Conservation (phyloP, 2,888 invertebrate genomes). For the Trichacis sp. region DNA sequence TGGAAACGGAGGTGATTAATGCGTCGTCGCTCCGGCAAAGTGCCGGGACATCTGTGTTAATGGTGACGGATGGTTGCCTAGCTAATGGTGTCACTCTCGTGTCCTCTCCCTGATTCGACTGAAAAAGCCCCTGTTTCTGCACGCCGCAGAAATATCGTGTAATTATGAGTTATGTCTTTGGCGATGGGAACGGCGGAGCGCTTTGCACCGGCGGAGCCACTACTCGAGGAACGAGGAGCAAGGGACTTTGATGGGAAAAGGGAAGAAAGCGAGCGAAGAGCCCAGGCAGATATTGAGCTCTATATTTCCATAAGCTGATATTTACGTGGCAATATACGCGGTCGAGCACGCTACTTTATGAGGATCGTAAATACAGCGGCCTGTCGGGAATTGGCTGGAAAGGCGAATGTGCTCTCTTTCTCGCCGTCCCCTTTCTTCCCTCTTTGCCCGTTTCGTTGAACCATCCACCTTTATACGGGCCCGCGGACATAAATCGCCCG, state of each 20-base stretch:
- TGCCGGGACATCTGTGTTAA: constrained; percentile 62
- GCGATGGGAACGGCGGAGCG: background rate
- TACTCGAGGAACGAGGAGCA: constrained; percentile 3
- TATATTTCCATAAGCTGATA: constrained; percentile 74
- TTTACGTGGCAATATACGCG: constrained; percentile 71
- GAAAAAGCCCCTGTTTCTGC: constrained; percentile 4
- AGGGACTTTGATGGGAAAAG: constrained; percentile 39
- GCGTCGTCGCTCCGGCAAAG: constrained; percentile 54
- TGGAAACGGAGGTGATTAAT: constrained; percentile 60
- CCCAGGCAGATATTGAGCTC: constrained; percentile 72
- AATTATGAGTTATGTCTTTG: constrained; percentile 19
- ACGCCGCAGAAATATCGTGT: constrained; percentile 1
- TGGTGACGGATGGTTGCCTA: constrained; percentile 60
- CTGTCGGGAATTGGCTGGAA: constrained; percentile 68
- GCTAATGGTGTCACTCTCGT: constrained; percentile 58
- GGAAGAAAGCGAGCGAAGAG: constrained; percentile 44
- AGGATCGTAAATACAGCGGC: constrained; percentile 68
- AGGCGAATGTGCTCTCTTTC: constrained; percentile 58
- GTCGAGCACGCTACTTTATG: constrained; percentile 67
- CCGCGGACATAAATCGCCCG: too few relatives aligned
- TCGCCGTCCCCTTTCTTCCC: constrained; percentile 28
- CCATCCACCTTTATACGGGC: constrained; percentile 50
- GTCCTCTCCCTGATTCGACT: constrained; percentile 11
- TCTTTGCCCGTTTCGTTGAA: constrained; percentile 31
- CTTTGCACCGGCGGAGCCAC: constrained; percentile 17